These are phyloP conservation scores for Progne subis DNA, from an alignment of 2,113 vertebrate species.

Conservation along the genomic window DNA sequence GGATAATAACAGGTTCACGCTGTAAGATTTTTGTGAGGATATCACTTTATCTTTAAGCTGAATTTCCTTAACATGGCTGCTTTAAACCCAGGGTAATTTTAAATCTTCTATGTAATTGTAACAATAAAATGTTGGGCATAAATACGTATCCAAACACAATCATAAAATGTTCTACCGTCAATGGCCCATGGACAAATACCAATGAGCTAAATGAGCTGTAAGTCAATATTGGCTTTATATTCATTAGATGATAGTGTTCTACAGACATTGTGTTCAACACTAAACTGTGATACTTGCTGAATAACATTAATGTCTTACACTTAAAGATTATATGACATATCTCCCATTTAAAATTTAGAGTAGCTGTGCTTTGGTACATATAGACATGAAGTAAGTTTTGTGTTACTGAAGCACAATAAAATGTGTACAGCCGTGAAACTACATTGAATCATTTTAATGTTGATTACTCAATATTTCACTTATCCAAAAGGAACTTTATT, in stretches of 20 bases:
- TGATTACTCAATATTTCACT: not conserved
- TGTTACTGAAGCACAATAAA: not conserved
- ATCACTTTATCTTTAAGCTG: not conserved
- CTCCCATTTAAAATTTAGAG: not conserved
- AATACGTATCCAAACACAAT: not conserved
- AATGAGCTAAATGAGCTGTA: not conserved
- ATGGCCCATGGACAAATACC: not conserved
- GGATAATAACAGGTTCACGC: not conserved
- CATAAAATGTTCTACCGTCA: not conserved
- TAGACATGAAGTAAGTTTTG: not conserved
- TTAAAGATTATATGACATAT: not conserved
- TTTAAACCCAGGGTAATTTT: not conserved
- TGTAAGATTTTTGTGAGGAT: not conserved
- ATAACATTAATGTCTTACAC: not conserved
- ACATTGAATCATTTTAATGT: not conserved
- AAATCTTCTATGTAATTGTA: not conserved
- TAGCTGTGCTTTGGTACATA: not conserved
- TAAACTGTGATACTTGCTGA: not conserved
- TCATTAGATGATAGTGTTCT: not conserved
- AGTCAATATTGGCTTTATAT: constrained; percentile 33
- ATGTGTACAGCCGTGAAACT: not conserved
- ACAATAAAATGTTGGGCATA: not conserved
- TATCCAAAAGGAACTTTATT: not conserved
- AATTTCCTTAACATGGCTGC: not conserved
- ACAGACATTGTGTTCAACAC: not conserved